These are phyloP conservation scores for Polyploca ridens DNA, from an alignment of 2,888 invertebrate genomes.

Conservation along the genomic window DNA sequence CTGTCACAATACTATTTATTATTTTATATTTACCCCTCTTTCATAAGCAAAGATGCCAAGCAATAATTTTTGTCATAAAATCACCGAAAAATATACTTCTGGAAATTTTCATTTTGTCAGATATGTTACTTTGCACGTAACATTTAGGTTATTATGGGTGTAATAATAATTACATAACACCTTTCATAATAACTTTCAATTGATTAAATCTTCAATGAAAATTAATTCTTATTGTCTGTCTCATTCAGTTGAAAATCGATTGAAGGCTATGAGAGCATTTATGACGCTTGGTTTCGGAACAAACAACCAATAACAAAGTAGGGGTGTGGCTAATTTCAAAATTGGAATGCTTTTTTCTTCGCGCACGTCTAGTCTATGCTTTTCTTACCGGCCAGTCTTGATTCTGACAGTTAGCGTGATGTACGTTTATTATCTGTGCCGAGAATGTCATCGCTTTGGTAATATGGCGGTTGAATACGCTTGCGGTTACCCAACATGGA, in stretches of 20 bases:
- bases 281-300: conserved; percentile 38
- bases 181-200: conserved; percentile 5
- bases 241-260: conserved; percentile 5
- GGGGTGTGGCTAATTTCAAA: conserved; percentile 79
- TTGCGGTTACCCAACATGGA: not conserved
- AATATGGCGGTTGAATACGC: not conserved
- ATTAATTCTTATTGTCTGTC: conserved; percentile 10
- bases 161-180: conserved; percentile 11
- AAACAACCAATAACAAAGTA: conserved; percentile 72
- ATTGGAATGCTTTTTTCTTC: conserved; percentile 75
- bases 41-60: not conserved
- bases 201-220: not conserved
- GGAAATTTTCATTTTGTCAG: not conserved
- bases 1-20: conserved; percentile 28
- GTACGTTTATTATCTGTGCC: conserved; percentile 25
- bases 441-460: not conserved
- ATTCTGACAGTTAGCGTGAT: conserved; percentile 33
- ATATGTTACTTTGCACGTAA: not conserved
- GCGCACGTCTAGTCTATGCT: conserved; percentile 44
- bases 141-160: not conserved
- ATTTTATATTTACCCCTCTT: not conserved
- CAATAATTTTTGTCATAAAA: too few species aligned
- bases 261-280: conserved; percentile 21
- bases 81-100: not conserved
- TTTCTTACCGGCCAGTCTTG: conserved; percentile 60